phyloP scores from a whole-genome alignment of 2,113 vertebrate genomes.

The Pterocles orientalis region DNA sequence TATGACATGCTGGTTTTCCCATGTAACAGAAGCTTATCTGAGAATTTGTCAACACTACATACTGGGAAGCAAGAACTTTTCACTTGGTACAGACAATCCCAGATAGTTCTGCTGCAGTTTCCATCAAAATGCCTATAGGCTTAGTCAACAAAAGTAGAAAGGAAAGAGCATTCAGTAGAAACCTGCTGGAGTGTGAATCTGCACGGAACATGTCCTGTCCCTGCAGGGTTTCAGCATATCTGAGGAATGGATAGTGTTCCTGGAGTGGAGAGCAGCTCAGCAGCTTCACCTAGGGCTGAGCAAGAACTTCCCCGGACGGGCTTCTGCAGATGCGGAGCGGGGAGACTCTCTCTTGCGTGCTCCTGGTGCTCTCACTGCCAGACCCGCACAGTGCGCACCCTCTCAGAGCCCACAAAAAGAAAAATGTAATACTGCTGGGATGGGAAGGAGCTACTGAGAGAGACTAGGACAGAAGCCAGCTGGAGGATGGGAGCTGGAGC shows the following conservation, averaged over 20 bases:
- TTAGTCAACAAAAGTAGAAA: neutral
- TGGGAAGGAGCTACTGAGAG: neutral
- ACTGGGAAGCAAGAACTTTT: neutral
- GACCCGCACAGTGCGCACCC: accelerated
- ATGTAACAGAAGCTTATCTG: neutral
- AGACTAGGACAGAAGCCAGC: neutral
- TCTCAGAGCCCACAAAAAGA: neutral
- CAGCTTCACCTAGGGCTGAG: neutral
- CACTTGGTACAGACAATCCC: neutral
- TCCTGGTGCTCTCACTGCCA: neutral
- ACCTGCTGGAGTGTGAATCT: neutral
- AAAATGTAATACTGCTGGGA: neutral
- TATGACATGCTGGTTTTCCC: neutral
- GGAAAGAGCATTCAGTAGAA: neutral
- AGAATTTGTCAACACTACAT: neutral
- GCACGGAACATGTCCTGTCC: neutral
- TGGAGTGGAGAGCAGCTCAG: neutral
- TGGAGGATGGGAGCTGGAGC: neutral
- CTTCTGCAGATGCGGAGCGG: accelerated
- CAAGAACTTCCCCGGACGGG: neutral
- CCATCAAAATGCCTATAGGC: neutral
- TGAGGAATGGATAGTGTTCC: neutral
- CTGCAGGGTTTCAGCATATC: neutral
- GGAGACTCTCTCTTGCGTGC: neutral
- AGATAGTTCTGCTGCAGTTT: neutral